Conservation (phyloP, 2,113 vertebrate species). For the Ovibos moschatus region DNA sequence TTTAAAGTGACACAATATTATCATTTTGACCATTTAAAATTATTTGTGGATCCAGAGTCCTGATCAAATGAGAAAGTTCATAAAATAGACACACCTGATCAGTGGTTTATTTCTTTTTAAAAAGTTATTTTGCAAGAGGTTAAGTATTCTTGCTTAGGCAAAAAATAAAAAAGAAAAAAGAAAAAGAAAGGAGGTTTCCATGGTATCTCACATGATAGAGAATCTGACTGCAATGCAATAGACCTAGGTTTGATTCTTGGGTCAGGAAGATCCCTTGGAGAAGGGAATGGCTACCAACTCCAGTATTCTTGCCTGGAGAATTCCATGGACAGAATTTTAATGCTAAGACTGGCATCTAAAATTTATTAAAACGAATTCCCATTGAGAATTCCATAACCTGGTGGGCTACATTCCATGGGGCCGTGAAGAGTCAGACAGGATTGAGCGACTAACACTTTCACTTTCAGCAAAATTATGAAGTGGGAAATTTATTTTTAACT, state of each 20-base stretch:
- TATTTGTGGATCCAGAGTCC: not conserved
- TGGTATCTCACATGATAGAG: not conserved
- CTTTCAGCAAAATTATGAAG: not conserved
- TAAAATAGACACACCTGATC: not conserved
- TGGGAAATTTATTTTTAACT: conserved; percentile 25
- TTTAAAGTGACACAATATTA: not conserved
- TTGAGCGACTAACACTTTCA: not conserved
- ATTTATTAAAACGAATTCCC: not conserved
- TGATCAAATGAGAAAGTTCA: not conserved
- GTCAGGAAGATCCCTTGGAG: not conserved
- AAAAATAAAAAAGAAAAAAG: not conserved
- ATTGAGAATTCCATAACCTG: not conserved
- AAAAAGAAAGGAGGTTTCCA: not conserved
- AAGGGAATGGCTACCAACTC: not conserved
- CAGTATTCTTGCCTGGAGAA: not conserved
- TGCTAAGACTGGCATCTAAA: not conserved
- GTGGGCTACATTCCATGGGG: not conserved
- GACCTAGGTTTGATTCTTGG: not conserved
- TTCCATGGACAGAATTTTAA: not conserved
- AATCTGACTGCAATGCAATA: not conserved
- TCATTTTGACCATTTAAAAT: not conserved
- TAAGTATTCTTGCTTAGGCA: not conserved
- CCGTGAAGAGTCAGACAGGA: not conserved
- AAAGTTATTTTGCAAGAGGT: not conserved
- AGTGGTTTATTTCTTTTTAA: not conserved